A percentile compares a stretch with the other conserved stretches of the same genome.
phyloP scores from a whole-genome alignment of 2,797 vertebrate genomes.

The Buceros bicornis region DNA sequence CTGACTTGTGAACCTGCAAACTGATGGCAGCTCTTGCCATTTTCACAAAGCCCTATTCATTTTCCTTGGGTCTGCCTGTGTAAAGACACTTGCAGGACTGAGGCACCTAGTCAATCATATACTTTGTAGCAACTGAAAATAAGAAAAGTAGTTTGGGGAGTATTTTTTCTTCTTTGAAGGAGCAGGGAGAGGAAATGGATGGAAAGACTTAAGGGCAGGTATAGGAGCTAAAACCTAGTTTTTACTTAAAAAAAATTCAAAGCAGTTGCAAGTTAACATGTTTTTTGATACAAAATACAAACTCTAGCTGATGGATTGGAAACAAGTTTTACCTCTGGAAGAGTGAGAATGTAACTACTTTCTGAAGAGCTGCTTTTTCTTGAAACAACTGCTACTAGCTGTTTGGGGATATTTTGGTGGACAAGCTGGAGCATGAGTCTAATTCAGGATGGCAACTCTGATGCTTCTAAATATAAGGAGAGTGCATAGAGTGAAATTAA shows the following conservation, averaged over 20 bases:
- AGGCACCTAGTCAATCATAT: not conserved
- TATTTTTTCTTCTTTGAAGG: not conserved
- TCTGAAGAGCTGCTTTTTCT: conserved; percentile 5
- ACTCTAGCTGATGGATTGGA: not conserved
- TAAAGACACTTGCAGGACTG: not conserved
- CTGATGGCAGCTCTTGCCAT: not conserved
- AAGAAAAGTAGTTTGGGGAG: not conserved
- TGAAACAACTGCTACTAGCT: not conserved
- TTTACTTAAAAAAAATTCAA: not conserved
- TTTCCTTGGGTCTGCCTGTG: not conserved
- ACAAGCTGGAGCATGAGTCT: conserved; percentile 46
- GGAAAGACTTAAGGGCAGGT: not conserved
- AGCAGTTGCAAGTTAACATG: not conserved
- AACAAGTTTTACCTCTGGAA: conserved; percentile 5
- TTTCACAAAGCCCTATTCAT: conserved; percentile 15
- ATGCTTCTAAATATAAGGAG: conserved; percentile 39
- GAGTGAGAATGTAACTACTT: not conserved
- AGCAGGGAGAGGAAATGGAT: not conserved
- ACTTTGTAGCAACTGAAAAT: not conserved
- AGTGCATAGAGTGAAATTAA: conserved; percentile 44
- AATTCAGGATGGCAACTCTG: conserved; percentile 35
- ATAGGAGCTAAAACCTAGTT: not conserved
- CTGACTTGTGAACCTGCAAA: not conserved
- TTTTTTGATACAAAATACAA: not conserved
- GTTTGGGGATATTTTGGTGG: not conserved